Conservation (phyloP, 2,113 vertebrate genomes). For the Ailuropoda melanoleuca region DNA sequence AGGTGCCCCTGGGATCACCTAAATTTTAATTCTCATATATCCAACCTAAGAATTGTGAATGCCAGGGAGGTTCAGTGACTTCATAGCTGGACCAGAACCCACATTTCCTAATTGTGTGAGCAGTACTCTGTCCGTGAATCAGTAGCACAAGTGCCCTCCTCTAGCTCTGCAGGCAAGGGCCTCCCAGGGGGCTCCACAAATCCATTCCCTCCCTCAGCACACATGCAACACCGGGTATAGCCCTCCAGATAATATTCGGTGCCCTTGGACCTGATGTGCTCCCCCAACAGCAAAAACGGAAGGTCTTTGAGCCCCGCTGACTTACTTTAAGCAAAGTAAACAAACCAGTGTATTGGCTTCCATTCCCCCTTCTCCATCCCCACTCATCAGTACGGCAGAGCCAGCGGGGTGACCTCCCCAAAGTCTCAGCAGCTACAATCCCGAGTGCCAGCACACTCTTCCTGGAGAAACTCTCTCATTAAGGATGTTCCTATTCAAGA, state of each 20-base stretch:
- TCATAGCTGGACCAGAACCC: not conserved
- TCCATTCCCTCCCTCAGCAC: not conserved
- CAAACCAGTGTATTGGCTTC: not conserved
- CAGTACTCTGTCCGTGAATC: not conserved
- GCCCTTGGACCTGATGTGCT: not conserved
- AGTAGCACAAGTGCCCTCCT: not conserved
- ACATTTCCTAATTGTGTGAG: not conserved
- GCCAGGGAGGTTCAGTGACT: not conserved
- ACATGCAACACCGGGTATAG: not conserved
- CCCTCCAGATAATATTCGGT: not conserved
- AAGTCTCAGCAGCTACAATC: not conserved
- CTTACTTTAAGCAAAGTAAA: constrained; percentile 6
- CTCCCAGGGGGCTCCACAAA: not conserved
- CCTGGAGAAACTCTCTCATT: not conserved
- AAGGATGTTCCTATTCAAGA: not conserved
- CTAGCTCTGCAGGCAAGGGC: not conserved
- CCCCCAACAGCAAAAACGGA: not conserved
- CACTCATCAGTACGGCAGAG: not conserved
- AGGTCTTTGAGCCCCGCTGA: not conserved
- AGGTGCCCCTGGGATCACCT: not conserved
- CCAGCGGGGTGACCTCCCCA: not conserved
- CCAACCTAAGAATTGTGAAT: not conserved
- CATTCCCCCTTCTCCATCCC: not conserved
- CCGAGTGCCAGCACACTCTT: not conserved
- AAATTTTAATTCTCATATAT: not conserved